These are phyloP conservation scores for Marmota monax DNA, from an alignment of 2,113 vertebrate genomes.

Conservation along the genomic window DNA sequence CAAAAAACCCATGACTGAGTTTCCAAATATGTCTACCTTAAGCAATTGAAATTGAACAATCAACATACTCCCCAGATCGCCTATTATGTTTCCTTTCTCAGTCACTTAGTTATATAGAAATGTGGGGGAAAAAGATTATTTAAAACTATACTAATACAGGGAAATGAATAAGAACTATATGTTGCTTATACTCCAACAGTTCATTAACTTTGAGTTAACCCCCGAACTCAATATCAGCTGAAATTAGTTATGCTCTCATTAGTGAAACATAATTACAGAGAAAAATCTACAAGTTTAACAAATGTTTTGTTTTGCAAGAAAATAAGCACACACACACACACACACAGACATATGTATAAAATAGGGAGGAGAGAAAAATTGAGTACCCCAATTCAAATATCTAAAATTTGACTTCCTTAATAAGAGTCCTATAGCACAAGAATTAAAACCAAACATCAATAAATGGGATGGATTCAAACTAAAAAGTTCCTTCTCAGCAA, in stretches of 20 bases:
- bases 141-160: neutral
- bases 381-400: neutral
- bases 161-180: neutral
- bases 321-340: neutral
- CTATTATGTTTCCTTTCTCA: constrained; percentile 32
- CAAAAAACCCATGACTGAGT: neutral
- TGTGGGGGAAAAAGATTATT: neutral
- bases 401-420: neutral
- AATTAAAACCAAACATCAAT: too few relatives aligned
- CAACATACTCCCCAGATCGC: neutral
- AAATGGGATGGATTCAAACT: too few relatives aligned
- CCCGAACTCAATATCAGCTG: neutral
- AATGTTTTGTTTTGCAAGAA: neutral
- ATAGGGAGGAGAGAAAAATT: neutral
- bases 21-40: constrained; percentile 44
- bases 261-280: neutral
- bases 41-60: constrained; percentile 29
- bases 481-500: too few relatives aligned
- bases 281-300: neutral
- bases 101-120: constrained; percentile 1
- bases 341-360: too few relatives aligned
- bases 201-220: constrained; percentile 46
- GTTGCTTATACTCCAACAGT: constrained; percentile 11
- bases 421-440: too few relatives aligned
- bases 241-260: constrained; percentile 33